A percentile compares a stretch with the other conserved stretches of the same genome.
These are phyloP conservation scores for Nematostella vectensis DNA, from an alignment of 92 coral and sea anemone species.

Conservation along the genomic window DNA sequence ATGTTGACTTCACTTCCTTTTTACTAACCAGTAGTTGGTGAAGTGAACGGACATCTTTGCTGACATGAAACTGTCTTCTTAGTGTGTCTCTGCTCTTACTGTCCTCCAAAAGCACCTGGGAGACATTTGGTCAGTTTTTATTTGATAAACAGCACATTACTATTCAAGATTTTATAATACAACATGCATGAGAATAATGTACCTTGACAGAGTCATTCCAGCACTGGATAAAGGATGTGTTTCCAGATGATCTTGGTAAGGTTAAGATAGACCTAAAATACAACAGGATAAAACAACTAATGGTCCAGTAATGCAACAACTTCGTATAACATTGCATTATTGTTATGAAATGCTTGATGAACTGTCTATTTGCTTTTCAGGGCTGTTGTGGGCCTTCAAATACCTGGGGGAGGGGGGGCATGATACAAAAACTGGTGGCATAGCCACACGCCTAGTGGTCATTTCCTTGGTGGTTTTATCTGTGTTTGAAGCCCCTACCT, in stretches of 20 bases:
- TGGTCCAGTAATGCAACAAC: no score
- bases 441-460: no score
- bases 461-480: no score
- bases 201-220: constrained; percentile 70
- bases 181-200: no score
- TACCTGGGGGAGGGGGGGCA: no score
- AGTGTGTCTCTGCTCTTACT: constrained; percentile 50
- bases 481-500: no score
- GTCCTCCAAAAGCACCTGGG: constrained; percentile 50
- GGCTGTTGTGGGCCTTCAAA: no score
- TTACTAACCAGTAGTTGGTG: constrained; percentile 72
- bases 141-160: not conserved
- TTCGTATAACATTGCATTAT: no score
- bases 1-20: no score
- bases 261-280: constrained; percentile 56
- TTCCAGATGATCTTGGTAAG: constrained; percentile 61
- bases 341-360: no score
- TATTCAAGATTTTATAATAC: not conserved
- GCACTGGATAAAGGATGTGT: constrained; percentile 40
- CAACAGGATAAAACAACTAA: not conserved
- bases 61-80: constrained; percentile 48
- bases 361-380: no score
- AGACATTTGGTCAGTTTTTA: not conserved
- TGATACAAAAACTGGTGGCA: no score
- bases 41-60: constrained; percentile 69